A percentile compares a stretch with the other conserved stretches of the same genome.
Conservation (phyloP, 2,113 vertebrate species). For the mouse (Mus musculus) region GRCm39 chr7:95197501-95198000, state of each 20-base stretch:
- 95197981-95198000: not conserved
- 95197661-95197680: not conserved
- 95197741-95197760: not conserved
- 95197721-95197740: not conserved
- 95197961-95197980: conserved; percentile 83
- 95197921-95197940: not conserved
- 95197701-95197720: not conserved
- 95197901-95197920: conserved; percentile 52
- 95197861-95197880: not conserved
- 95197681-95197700: not conserved
- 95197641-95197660: not conserved
- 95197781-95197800: not conserved
- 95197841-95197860: not conserved
- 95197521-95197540: not conserved
- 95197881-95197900: conserved; percentile 69
- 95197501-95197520: not conserved
- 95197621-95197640: not conserved
- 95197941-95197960: conserved; percentile 52
- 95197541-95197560: not conserved
- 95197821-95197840: not conserved
- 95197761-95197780: not conserved
- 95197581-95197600: not conserved
- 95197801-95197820: not conserved
- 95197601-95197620: not conserved
- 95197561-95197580: not conserved